These are phyloP conservation scores for Pachymerium ferrugineum DNA, from an alignment of 2,888 invertebrate species.

Conservation along the genomic window DNA sequence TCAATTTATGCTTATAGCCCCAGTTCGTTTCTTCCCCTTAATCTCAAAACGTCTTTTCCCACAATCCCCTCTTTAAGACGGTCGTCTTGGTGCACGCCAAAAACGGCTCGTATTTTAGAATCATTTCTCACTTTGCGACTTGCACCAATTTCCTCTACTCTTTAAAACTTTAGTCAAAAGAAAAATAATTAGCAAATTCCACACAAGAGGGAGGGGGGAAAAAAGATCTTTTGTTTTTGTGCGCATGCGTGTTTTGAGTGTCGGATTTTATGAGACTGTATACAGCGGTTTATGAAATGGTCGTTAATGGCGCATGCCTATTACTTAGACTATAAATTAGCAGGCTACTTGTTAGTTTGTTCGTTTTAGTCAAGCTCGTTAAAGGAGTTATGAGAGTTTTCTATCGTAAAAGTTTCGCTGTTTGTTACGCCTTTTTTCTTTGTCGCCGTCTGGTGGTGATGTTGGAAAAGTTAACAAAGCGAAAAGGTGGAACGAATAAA, in stretches of 20 bases:
- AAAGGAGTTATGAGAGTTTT: too few relatives aligned
- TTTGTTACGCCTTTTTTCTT: too few relatives aligned
- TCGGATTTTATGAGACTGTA: background rate
- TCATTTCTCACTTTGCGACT: constrained; percentile 3
- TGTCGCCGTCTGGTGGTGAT: too few relatives aligned
- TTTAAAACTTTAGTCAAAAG: too few relatives aligned
- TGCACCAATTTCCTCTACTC: background rate
- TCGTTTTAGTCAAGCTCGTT: background rate
- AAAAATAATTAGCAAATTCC: constrained; percentile 12
- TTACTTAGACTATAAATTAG: too few relatives aligned
- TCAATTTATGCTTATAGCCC: background rate
- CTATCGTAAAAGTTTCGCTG: too few relatives aligned
- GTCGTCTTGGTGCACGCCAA: background rate
- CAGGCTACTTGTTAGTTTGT: background rate
- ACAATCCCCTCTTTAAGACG: constrained; percentile 1
- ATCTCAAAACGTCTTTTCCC: background rate
- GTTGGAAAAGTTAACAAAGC: too few relatives aligned
- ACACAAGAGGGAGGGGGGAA: background rate
- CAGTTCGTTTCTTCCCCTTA: background rate
- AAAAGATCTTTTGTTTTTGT: background rate
- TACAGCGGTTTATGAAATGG: too few relatives aligned
- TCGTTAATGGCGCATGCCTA: constrained; percentile 6
- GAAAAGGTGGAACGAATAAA: too few relatives aligned
- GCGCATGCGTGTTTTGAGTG: background rate
- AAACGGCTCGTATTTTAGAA: background rate